phyloP scores from a whole-genome alignment of 2,113 vertebrate species.

The Sturnus vulgaris region DNA sequence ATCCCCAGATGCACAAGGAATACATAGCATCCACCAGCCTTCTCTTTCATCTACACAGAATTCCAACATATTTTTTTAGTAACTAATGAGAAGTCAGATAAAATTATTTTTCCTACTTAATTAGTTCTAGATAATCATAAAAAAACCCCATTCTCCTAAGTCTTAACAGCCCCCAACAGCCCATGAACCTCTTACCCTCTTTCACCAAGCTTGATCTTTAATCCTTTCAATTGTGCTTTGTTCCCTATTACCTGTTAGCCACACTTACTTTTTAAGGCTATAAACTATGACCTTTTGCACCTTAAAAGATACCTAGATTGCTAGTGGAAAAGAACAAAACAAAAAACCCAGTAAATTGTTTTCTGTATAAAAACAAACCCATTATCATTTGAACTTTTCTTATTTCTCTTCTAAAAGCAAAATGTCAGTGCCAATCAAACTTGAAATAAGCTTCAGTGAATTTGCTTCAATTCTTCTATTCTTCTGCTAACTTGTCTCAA shows the following conservation, averaged over 20 bases:
- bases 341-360: neutral
- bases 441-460: neutral
- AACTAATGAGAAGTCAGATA: neutral
- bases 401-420: neutral
- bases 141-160: accelerated
- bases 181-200: neutral
- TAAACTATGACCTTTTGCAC: neutral
- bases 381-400: neutral
- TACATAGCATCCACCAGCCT: neutral
- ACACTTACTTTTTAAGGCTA: neutral
- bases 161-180: neutral
- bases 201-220: neutral
- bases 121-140: neutral
- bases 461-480: neutral
- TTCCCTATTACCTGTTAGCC: neutral
- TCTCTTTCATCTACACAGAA: neutral
- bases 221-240: neutral
- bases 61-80: neutral
- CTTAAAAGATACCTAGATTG: neutral
- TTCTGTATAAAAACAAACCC: neutral
- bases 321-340: neutral
- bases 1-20: neutral
- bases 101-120: neutral
- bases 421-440: neutral
- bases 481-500: neutral